Evolutionary conservation across 2,888 invertebrate genomes (phyloP), one percentile per base, ranked within the genome.

Genomic region (Pandemis corylana): DNA sequence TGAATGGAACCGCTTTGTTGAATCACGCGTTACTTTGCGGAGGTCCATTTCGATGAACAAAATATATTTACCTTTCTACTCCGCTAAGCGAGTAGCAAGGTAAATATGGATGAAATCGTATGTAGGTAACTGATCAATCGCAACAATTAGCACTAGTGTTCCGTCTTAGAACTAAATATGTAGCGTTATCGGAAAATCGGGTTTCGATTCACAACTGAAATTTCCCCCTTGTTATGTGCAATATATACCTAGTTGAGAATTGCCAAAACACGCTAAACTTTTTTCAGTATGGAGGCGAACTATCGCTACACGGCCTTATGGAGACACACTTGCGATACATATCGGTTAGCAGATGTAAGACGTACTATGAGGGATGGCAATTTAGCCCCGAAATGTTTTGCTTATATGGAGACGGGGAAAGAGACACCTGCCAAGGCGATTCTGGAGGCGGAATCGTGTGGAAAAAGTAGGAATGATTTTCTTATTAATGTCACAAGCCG

Each of bases 371-470:
- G 10, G 68, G 74, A 9, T 74, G 78, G 6, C 61, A 65, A 13
- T 42, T 87, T 51, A 78, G 78, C 13, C 76, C 79, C 5, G 86
- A 83, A 46, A 85, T 84, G 84, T 87, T 87, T 76, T 87, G 87
- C 72, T 79, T 87, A 68, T 81, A 77, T 49, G 85, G 86, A 0
- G 80, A 85, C n/a, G 80, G 84, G 3, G 49, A 78, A 20, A 76
- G 82, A 10, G 87, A 86, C 69, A 84, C 85, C 1, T 86, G 87
- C 71, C 80, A 78, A 5, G 87, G 87, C 0, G 87, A 87, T 72
- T 87, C 87, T 0, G 85, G 86, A 28, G 84, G 86, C 6, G 85
- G 81, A 7, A 79, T 86, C 15, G 44, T 85, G 20, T 87, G 86
- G 86, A 81, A 83, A 2, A 80, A 79, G 86, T 86, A 64, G 77